phyloP scores from a whole-genome alignment of 37 sponge, comb jelly and placozoan species.

The Halichondria panicea region DNA sequence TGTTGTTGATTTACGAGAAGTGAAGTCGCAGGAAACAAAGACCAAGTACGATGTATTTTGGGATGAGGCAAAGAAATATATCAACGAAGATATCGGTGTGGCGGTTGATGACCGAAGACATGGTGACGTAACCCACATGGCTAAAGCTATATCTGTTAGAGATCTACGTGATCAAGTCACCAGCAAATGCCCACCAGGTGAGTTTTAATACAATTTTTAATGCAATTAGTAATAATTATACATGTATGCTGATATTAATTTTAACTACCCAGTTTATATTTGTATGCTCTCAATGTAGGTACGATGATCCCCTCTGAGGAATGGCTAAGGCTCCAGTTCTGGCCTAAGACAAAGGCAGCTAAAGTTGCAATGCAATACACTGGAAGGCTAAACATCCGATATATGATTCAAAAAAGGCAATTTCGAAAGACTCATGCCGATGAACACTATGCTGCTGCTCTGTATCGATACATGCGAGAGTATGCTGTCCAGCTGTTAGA shows the following conservation, averaged over 20 bases:
- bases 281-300: too few species aligned
- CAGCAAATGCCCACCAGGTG: constrained; percentile 25
- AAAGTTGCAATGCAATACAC: constrained; percentile 20
- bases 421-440: constrained; percentile 10
- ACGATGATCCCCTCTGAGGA: constrained; percentile 4
- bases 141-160: constrained; percentile 17
- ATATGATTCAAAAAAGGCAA: constrained; percentile 36
- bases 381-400: constrained; percentile 6
- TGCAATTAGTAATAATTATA: too few species aligned
- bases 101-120: constrained; percentile 60
- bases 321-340: constrained; percentile 13
- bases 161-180: constrained; percentile 40
- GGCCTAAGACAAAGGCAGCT: constrained; percentile 1
- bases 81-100: constrained; percentile 27
- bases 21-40: constrained; percentile 23
- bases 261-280: too few species aligned
- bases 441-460: constrained; percentile 33
- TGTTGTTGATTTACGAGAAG: constrained; percentile 25
- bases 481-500: constrained; percentile 21
- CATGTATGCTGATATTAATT: too few species aligned
- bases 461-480: constrained; percentile 28
- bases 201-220: too few species aligned
- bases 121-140: constrained; percentile 17
- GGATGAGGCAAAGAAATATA: constrained; percentile 53
- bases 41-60: constrained; percentile 43